These are phyloP conservation scores for Melanostoma mellinum DNA, from an alignment of 2,888 invertebrate genomes.

Conservation along the genomic window DNA sequence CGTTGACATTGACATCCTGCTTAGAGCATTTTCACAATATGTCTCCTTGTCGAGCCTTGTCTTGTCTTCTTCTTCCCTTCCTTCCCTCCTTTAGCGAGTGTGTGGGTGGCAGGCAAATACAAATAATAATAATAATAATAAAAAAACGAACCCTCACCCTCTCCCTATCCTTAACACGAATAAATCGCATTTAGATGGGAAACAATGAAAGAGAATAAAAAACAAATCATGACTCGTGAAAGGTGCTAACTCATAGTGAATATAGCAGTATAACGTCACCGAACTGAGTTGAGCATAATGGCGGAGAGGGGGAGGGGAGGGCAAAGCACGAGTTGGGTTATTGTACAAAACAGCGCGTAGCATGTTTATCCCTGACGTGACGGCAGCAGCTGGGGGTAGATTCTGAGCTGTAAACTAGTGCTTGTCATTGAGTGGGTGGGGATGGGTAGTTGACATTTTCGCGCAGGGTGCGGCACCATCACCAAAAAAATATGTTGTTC, in stretches of 20 bases:
- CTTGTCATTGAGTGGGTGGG: constrained; percentile 2
- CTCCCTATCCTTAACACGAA: constrained; percentile 14
- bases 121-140: constrained; percentile 12
- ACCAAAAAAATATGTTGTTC: constrained; percentile 15
- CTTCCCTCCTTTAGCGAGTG: not conserved
- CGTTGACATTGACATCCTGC: constrained; percentile 43
- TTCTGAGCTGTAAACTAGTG: constrained; percentile 37
- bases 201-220: constrained; percentile 38
- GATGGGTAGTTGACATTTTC: constrained; percentile 2
- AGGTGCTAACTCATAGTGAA: constrained; percentile 41
- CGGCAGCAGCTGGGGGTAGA: not conserved
- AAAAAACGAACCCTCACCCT: constrained; percentile 16
- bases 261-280: constrained; percentile 27
- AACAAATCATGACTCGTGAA: constrained; percentile 35
- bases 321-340: not conserved
- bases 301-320: not conserved
- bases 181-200: constrained; percentile 36
- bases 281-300: not conserved
- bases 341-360: constrained; percentile 29
- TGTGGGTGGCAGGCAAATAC: not conserved
- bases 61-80: constrained; percentile 16
- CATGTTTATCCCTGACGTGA: constrained; percentile 20
- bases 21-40: constrained; percentile 58
- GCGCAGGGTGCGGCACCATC: constrained; percentile 13
- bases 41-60: constrained; percentile 30